Conservation (phyloP, 1,140 invertebrate genomes). For the Drosophila sp. region DNA sequence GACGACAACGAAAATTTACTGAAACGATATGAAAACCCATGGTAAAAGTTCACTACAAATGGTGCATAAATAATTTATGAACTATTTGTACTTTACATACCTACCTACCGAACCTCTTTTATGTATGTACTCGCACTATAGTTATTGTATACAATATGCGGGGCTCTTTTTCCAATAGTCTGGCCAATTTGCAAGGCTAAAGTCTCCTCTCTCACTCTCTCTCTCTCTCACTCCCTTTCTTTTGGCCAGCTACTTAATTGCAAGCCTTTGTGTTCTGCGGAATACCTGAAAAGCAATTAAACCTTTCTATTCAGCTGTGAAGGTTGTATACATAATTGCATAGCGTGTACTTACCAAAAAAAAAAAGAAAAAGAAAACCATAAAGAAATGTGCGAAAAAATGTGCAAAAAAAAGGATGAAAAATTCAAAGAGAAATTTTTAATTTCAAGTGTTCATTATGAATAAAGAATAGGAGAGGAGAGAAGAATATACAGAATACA, state of each 20-base stretch:
- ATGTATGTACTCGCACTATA: background rate
- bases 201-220: conserved; percentile 17
- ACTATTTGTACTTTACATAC: conserved; percentile 18
- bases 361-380: conserved; percentile 16
- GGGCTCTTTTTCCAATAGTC: conserved; percentile 32
- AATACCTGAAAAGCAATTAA: conserved; percentile 72
- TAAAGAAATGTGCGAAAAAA: too few species aligned
- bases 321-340: conserved; percentile 68
- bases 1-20: conserved; percentile 50
- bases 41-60: conserved; percentile 18
- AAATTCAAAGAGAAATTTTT: conserved; percentile 55
- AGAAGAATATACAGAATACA: background rate
- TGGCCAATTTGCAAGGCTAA: conserved; percentile 24
- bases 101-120: background rate
- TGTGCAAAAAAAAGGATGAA: background rate
- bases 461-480: conserved; percentile 25
- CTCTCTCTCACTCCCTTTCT: conserved; percentile 39
- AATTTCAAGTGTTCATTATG: conserved; percentile 63
- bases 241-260: conserved; percentile 56
- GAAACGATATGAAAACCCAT: conserved; percentile 17
- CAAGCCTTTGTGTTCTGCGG: conserved; percentile 52
- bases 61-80: conserved; percentile 42
- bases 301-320: conserved; percentile 62
- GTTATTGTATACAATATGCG: conserved; percentile 2
- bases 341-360: conserved; percentile 18